Conservation (phyloP, 2,888 invertebrate species). For the Nowickia ferox region DNA sequence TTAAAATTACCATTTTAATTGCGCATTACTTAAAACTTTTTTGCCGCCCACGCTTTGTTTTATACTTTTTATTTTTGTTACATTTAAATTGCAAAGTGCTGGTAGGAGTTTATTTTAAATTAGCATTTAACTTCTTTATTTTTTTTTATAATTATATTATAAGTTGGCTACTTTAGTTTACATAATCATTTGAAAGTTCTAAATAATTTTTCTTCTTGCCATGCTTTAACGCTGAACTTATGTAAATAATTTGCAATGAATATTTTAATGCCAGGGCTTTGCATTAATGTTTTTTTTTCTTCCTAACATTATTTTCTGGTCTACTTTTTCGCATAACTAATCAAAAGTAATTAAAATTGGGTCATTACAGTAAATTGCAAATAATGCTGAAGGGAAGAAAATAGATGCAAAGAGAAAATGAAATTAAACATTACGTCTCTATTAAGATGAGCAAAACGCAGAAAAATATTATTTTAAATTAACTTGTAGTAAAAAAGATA, state of each 20-base stretch:
- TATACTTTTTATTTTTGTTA: conserved; percentile 10
- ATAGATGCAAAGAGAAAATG: neutral
- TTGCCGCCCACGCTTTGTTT: neutral
- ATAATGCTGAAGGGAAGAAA: neutral
- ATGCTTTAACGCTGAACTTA: conserved; percentile 37
- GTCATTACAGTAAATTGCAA: conserved; percentile 60
- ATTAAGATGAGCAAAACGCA: conserved; percentile 13
- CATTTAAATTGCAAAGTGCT: conserved; percentile 23
- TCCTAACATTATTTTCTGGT: neutral
- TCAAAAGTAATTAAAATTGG: conserved; percentile 61
- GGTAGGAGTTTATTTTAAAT: conserved; percentile 23
- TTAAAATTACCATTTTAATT: conserved; percentile 81
- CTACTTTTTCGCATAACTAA: neutral
- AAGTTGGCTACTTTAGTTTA: conserved; percentile 29
- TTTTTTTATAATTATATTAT: conserved; percentile 39
- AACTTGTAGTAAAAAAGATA: neutral
- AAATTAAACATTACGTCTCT: conserved; percentile 14
- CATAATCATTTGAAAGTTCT: conserved; percentile 22
- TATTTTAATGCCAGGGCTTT: neutral
- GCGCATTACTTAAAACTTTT: conserved; percentile 75
- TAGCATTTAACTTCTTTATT: neutral
- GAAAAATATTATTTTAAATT: conserved; percentile 33
- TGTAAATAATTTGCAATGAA: conserved; percentile 57
- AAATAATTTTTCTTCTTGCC: neutral
- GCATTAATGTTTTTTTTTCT: neutral